Percentiles rank a stretch among this genome's conserved stretches.
Evolutionary conservation across 1,140 invertebrate genomes (phyloP).

Genomic region (Trichonephila clavipes): DNA sequence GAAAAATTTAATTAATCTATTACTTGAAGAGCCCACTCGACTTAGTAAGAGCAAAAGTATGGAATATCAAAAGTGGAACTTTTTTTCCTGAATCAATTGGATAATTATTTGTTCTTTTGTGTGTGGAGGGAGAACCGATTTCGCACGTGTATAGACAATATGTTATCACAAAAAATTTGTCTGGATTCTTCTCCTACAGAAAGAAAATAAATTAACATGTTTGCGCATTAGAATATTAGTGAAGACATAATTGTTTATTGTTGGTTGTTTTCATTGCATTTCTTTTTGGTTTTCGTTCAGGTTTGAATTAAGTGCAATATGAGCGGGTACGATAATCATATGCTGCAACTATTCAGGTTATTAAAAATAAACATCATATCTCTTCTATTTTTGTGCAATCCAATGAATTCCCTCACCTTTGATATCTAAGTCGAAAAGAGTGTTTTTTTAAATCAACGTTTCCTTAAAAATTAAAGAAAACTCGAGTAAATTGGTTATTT

Average conservation of each 20-base stretch:
- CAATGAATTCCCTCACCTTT: no score
- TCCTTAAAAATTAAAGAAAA: no score
- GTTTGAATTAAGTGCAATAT: no score
- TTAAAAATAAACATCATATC: no score
- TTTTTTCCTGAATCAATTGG: background rate
- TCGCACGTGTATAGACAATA: background rate
- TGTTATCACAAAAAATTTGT: background rate
- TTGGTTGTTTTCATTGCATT: background rate
- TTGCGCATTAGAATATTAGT: background rate
- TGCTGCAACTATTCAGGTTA: no score
- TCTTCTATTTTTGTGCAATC: no score
- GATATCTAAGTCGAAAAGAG: no score
- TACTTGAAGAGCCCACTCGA: constrained; percentile 6
- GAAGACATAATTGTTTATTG: background rate
- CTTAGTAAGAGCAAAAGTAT: background rate
- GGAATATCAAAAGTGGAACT: background rate
- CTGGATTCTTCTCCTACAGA: background rate
- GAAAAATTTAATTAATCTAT: constrained; percentile 39
- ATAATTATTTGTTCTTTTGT: background rate
- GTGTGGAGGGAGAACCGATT: background rate
- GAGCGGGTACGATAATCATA: no score
- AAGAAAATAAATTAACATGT: background rate
- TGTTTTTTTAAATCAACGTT: no score
- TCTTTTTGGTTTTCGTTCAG: background rate
- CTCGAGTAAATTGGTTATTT: no score